Percentiles rank a stretch among this genome's conserved stretches.
phyloP scores from a whole-genome alignment of 2,888 invertebrate species.

The Ochlodes sylvanus region DNA sequence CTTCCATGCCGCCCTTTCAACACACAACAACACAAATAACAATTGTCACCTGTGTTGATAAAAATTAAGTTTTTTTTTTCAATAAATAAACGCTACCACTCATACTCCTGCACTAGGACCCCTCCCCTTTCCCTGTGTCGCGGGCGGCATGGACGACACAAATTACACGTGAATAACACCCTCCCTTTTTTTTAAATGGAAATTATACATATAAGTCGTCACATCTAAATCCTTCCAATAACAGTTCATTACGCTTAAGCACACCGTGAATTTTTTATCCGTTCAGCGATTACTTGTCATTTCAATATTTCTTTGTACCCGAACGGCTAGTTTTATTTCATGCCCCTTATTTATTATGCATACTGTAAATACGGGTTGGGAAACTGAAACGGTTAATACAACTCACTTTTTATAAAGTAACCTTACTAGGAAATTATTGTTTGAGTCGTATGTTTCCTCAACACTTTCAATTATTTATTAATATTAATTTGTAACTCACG shows the following conservation, averaged over 20 bases:
- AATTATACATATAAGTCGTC: not conserved
- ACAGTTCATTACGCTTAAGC: conserved; percentile 10
- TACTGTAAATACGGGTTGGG: not conserved
- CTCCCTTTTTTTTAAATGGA: too few species aligned
- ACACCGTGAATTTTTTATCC: conserved; percentile 8
- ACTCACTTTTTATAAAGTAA: not conserved
- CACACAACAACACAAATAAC: too few species aligned
- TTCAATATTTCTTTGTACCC: conserved; percentile 10
- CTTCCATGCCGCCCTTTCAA: too few species aligned
- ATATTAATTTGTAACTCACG: too few species aligned
- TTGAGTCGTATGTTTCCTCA: not conserved
- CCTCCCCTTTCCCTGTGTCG: too few species aligned
- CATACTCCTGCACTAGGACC: too few species aligned
- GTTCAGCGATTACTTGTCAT: conserved; percentile 4
- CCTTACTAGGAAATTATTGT: not conserved
- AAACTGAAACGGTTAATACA: conserved; percentile 4
- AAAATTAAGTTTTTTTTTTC: too few species aligned
- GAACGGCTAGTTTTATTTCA: conserved; percentile 6
- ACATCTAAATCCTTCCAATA: conserved; percentile 9
- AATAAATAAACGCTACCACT: too few species aligned
- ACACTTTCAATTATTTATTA: too few species aligned
- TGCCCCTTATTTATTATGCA: conserved; percentile 1
- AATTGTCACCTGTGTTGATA: too few species aligned
- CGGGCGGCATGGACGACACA: too few species aligned
- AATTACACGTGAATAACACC: too few species aligned